phyloP scores from a whole-genome alignment of 2,888 invertebrate genomes.

The Apantesis nais region DNA sequence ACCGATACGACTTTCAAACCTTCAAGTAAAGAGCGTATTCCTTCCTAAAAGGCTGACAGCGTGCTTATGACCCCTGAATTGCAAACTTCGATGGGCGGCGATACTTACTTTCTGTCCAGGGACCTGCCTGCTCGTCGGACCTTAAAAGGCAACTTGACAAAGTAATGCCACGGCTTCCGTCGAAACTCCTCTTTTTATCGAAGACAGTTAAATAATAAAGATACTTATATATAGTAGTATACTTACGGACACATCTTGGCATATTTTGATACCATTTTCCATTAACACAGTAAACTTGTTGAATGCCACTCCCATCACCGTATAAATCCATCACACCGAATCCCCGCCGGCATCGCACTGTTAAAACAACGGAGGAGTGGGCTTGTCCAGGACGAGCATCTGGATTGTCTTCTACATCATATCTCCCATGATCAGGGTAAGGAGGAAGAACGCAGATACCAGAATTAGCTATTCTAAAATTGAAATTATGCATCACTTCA shows the following conservation, averaged over 20 bases:
- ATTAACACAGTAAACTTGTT: background rate
- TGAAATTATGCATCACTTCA: background rate
- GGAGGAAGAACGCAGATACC: conserved; percentile 4
- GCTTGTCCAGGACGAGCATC: conserved; percentile 7
- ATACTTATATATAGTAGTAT: too few species aligned
- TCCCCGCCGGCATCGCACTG: conserved; percentile 5
- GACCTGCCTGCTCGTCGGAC: too few species aligned
- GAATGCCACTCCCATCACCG: background rate
- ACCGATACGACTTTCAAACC: too few species aligned
- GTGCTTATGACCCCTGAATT: too few species aligned
- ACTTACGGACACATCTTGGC: background rate
- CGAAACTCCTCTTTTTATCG: background rate
- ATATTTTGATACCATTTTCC: background rate
- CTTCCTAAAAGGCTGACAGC: too few species aligned
- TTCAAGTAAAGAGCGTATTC: too few species aligned
- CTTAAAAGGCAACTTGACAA: too few species aligned
- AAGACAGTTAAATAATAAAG: background rate
- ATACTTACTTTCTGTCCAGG: too few species aligned
- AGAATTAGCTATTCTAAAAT: background rate
- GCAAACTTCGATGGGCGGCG: too few species aligned
- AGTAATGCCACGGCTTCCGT: too few species aligned
- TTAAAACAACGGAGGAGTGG: background rate
- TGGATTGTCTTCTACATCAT: background rate
- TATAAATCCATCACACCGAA: background rate
- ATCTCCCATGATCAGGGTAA: conserved; percentile 5